Evolutionary conservation across 2,113 vertebrate genomes (phyloP).

Genomic region (Pelobates fuscus): DNA sequence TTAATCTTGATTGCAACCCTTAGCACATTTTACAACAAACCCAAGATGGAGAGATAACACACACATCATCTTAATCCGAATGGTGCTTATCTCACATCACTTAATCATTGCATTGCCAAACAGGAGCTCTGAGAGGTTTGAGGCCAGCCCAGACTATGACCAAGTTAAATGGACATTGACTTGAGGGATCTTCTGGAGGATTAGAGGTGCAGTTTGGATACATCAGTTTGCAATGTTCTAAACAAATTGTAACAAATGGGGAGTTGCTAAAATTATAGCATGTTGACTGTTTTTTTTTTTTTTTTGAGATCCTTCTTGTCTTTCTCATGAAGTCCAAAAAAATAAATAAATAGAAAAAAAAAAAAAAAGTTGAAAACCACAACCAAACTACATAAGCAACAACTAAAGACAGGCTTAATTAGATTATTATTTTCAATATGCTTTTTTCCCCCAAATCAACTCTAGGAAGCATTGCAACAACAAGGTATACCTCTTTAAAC

Average conservation of each 20-base stretch:
- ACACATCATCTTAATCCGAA: slow-evolving; percentile 65
- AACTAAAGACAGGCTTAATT: slow-evolving; percentile 32
- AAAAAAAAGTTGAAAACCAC: background rate
- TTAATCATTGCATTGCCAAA: slow-evolving; percentile 83
- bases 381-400: background rate
- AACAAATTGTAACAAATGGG: slow-evolving; percentile 67
- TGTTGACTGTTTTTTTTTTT: slow-evolving; percentile 60
- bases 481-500: slow-evolving; percentile 95
- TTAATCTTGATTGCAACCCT: slow-evolving; percentile 60
- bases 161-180: slow-evolving; percentile 46
- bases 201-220: slow-evolving; percentile 64
- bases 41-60: slow-evolving; percentile 63
- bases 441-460: slow-evolving; percentile 72
- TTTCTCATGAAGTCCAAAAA: slow-evolving; percentile 37
- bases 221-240: slow-evolving; percentile 70
- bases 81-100: slow-evolving; percentile 72
- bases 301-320: slow-evolving; percentile 31
- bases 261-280: slow-evolving; percentile 69
- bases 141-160: slow-evolving; percentile 62
- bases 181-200: slow-evolving; percentile 68
- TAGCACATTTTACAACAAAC: slow-evolving; percentile 69
- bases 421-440: slow-evolving; percentile 17
- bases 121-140: slow-evolving; percentile 67
- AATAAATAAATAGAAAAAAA: background rate
- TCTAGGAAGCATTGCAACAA: slow-evolving; percentile 95